Conservation (phyloP, 2,888 invertebrate genomes). For the Pteria penguin region DNA sequence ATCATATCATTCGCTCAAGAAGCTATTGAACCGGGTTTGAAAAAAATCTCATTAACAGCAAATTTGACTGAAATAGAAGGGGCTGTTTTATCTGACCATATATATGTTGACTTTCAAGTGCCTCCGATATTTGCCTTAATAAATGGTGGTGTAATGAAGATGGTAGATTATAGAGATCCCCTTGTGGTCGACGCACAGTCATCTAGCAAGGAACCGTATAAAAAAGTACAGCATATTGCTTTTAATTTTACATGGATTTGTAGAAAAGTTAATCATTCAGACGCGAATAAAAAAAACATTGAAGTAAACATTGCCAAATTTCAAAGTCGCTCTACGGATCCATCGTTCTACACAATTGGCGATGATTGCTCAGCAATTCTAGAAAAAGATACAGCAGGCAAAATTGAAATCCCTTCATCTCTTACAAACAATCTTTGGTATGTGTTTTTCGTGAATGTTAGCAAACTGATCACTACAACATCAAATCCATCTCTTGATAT, state of each 20-base stretch:
- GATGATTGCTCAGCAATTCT: not conserved
- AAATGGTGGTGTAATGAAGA: slow-evolving; percentile 16
- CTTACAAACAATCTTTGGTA: slow-evolving; percentile 8
- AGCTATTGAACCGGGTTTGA: slow-evolving; percentile 28
- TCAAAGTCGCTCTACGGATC: not conserved
- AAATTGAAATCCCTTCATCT: not conserved
- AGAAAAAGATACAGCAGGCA: not conserved
- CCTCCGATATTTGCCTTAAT: slow-evolving; percentile 33
- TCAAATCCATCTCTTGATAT: not conserved
- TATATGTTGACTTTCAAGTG: slow-evolving; percentile 28
- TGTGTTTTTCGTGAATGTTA: slow-evolving; percentile 23
- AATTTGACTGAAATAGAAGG: slow-evolving; percentile 38
- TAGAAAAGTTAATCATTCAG: not conserved
- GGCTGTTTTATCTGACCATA: slow-evolving; percentile 20
- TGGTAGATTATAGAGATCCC: not conserved
- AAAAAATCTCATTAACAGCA: slow-evolving; percentile 19
- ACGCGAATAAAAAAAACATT: not conserved
- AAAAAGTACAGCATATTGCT: slow-evolving; percentile 3
- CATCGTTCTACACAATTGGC: not conserved
- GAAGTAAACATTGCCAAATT: not conserved
- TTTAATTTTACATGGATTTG: slow-evolving; percentile 36
- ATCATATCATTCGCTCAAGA: slow-evolving; percentile 35
- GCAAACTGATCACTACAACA: slow-evolving; percentile 5
- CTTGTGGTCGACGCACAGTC: slow-evolving; percentile 13
- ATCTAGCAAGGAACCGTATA: slow-evolving; percentile 28